These are phyloP conservation scores for Papilio protenor DNA, from an alignment of 2,888 invertebrate genomes.

Conservation along the genomic window DNA sequence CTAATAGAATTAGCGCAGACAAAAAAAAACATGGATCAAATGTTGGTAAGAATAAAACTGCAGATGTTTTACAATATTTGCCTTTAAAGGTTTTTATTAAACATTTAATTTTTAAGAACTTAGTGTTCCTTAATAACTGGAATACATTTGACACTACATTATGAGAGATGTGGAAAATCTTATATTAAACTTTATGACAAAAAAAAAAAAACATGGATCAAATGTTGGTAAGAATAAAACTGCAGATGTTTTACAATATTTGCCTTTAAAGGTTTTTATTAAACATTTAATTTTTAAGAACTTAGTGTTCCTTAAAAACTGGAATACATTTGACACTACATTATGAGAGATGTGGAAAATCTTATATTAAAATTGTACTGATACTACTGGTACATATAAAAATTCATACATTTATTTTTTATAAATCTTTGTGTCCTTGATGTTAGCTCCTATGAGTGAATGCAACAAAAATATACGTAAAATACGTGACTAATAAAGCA, in stretches of 20 bases:
- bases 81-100: neutral
- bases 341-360: neutral
- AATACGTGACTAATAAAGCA: neutral
- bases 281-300: conserved; percentile 5
- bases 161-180: neutral
- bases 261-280: neutral
- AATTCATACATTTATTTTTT: neutral
- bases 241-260: conserved; percentile 3
- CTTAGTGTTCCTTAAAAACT: neutral
- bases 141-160: conserved; percentile 6
- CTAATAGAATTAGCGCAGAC: no score
- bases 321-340: conserved; percentile 3
- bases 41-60: conserved; percentile 1
- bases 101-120: conserved; percentile 5
- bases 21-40: no score
- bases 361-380: conserved; percentile 1
- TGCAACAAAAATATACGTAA: neutral
- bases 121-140: neutral
- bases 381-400: neutral
- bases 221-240: conserved; percentile 5
- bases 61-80: conserved; percentile 9
- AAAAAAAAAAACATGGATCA: no score
- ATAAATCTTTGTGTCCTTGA: neutral
- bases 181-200: no score
- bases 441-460: neutral